Evolutionary conservation across 1,140 invertebrate genomes (phyloP), one percentile per base, ranked within the genome.

Genomic region (Scaptomyza montana): DNA sequence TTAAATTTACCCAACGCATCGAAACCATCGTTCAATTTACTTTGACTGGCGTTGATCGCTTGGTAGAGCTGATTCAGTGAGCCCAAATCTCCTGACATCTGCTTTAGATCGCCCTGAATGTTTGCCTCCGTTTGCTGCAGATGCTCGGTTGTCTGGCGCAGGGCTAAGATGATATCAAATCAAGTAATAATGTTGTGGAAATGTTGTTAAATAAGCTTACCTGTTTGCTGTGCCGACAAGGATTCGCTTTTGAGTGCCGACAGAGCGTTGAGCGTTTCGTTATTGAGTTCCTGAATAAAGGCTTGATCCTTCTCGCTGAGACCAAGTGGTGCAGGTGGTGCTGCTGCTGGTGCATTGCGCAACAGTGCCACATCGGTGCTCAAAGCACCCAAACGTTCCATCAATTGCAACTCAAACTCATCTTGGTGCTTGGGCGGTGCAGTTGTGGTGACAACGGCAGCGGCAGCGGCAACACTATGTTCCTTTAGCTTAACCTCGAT

Each of bases 1-100:
- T 97, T 97, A 36, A 96, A 95, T 84, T 96, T 97, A 6, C 94
- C 93, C 41, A 98, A 89, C 2, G 93, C 90, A 28, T 92, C 92
- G 10, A 94, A 69, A 16, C 93, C 92, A 39, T 93, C 87, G 54
- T 72, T 76, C 28, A 96, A 78, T 13, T 94, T 91, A 43, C 93
- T 93, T 70, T 94, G 95, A 59, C 94, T 95, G 55, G 92, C 91
- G 5, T 93, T 93, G 55, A 95, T 92, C 69, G 94, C 93, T 12
- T 90, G 91, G 65, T 93, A 94, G 46, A 94, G 92, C 46, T 90
- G 74, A 7, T 81, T 73, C 0, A 91, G 70, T 5, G 43, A 4
- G 0, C 19, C 21, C 21, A 89, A 49, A 46, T 93, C 93, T 7
- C 91, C 92, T 36, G 92, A 92, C n/a, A 95, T 90, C 55, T 93